Evolutionary conservation across 2,888 invertebrate genomes (phyloP).

Genomic region (Orchesellides sinensis): DNA sequence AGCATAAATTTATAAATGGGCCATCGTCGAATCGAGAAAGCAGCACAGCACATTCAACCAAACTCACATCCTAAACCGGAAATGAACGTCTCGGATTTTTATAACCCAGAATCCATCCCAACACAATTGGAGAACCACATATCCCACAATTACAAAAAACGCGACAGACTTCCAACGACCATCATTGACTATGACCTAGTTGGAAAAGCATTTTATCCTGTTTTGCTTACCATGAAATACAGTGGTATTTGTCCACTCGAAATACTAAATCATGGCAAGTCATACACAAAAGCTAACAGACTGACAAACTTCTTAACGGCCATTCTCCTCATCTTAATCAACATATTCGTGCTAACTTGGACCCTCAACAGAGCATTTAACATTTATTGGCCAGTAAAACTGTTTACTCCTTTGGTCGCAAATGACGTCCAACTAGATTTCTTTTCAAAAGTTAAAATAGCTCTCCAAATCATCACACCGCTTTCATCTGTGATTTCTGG

Average conservation of each 20-base stretch:
- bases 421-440: conserved; percentile 5
- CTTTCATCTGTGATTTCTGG: background rate
- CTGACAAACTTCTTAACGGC: background rate
- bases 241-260: background rate
- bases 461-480: conserved; percentile 28
- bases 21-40: too few relatives aligned
- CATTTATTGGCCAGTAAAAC: conserved; percentile 20
- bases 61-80: too few relatives aligned
- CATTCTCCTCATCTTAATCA: background rate
- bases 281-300: background rate
- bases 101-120: too few relatives aligned
- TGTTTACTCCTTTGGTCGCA: conserved; percentile 1
- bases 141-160: too few relatives aligned
- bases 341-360: background rate
- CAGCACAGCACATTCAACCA: too few relatives aligned
- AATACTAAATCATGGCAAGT: background rate
- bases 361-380: conserved; percentile 31
- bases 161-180: too few relatives aligned
- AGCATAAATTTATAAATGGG: too few relatives aligned
- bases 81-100: too few relatives aligned
- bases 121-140: too few relatives aligned
- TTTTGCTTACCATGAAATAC: conserved; percentile 19
- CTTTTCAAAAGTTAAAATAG: conserved; percentile 15
- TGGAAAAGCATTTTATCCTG: background rate
- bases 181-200: background rate